Percentiles rank a stretch among this genome's conserved stretches.
Evolutionary conservation across 1,140 invertebrate species (phyloP).

Genomic region (Papilio xuthus): DNA sequence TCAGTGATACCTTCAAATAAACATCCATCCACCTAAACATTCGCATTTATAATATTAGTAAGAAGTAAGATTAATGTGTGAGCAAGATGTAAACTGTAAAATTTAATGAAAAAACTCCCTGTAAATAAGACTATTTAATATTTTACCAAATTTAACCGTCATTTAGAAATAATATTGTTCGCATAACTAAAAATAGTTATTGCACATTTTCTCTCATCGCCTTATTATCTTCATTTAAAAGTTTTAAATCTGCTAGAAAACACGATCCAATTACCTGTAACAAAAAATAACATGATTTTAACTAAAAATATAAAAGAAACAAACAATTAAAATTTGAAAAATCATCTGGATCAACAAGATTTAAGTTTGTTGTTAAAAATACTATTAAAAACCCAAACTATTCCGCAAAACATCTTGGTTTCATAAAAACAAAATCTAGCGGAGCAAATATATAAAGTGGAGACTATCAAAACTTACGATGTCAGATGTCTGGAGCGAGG

Average conservation of each 20-base stretch:
- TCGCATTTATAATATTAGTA: too few species aligned
- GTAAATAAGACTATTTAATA: too few species aligned
- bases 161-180: too few species aligned
- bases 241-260: neutral
- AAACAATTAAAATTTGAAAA: neutral
- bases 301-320: neutral
- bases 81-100: too few species aligned
- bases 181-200: too few species aligned
- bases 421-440: constrained; percentile 29
- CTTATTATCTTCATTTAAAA: neutral
- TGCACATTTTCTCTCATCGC: too few species aligned
- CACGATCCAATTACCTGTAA: neutral
- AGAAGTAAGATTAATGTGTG: too few species aligned
- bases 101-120: too few species aligned
- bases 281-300: constrained; percentile 2
- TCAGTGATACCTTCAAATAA: too few species aligned
- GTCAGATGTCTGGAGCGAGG: constrained; percentile 17
- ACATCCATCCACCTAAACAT: too few species aligned
- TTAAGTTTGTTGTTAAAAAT: neutral
- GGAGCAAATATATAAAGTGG: constrained; percentile 19
- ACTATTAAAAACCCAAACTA: neutral
- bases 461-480: constrained; percentile 32
- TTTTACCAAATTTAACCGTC: too few species aligned
- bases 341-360: too few species aligned
- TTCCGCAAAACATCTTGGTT: neutral